Conservation (phyloP, 2,888 invertebrate species). For the Athetis lepigone region DNA sequence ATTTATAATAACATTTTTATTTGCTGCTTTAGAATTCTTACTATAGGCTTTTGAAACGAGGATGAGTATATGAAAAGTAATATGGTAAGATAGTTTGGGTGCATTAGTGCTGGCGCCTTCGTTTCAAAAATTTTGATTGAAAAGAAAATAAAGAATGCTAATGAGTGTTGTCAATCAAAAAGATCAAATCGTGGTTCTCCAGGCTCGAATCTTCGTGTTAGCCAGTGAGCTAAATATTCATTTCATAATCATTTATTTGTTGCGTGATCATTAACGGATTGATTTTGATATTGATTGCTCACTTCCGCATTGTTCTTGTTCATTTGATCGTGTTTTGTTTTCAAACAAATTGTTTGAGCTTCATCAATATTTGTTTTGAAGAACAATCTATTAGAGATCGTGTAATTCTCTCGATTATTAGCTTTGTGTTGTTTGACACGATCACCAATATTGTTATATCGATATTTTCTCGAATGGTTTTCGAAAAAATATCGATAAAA, state of each 20-base stretch:
- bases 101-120: slow-evolving; percentile 57
- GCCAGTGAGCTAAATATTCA: slow-evolving; percentile 74
- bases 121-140: slow-evolving; percentile 72
- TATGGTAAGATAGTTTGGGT: slow-evolving; percentile 14
- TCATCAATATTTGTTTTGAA: slow-evolving; percentile 62
- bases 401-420: slow-evolving; percentile 53
- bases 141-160: slow-evolving; percentile 85
- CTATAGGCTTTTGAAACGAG: slow-evolving; percentile 14
- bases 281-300: slow-evolving; percentile 86
- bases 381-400: slow-evolving; percentile 57
- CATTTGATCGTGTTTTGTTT: slow-evolving; percentile 70
- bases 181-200: slow-evolving; percentile 76
- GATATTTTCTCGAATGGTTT: slow-evolving; percentile 23
- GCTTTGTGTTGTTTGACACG: slow-evolving; percentile 49
- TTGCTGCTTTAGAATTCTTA: slow-evolving; percentile 60
- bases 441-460: slow-evolving; percentile 31
- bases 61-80: slow-evolving; percentile 20
- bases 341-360: slow-evolving; percentile 66
- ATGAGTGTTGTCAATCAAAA: slow-evolving; percentile 82
- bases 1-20: slow-evolving; percentile 75
- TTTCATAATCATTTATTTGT: slow-evolving; percentile 86
- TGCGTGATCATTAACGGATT: slow-evolving; percentile 82
- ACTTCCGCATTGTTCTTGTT: slow-evolving; percentile 82
- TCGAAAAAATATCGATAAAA: too few relatives aligned
- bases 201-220: slow-evolving; percentile 45